Evolutionary conservation across 2,888 invertebrate species (phyloP), one percentile per base, ranked within the genome.

Genomic region (Synanthedon formicaeformis): DNA sequence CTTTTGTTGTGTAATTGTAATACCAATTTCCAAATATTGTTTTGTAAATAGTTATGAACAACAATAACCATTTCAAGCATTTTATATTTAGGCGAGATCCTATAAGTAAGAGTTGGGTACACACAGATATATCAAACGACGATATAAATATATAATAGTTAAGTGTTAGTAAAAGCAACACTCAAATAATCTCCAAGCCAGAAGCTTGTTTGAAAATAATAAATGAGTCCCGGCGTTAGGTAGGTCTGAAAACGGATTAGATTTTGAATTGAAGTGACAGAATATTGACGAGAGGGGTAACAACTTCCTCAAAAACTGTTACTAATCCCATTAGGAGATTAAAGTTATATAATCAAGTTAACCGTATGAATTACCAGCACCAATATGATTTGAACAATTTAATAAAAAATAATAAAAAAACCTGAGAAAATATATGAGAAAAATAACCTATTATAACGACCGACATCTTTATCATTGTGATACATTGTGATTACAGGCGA

Each of bases 231-330:
- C 56, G 57, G 56, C 61, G 59, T 41, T 58, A 64, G 63, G 65
- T 60, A 63, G 62, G 54, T 58, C 54, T 53, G 56, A 58, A 52
- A 52, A 56, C 56, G 60, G 65, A 71, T 72, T 69, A 63, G 66
- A 66, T 69, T 71, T 66, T 66, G 65, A 69, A 72, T 69, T 66
- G 65, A 61, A 66, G 66, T 67, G 73, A 68, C 72, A 72, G 67
- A 52, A 62, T 72, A 74, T 73, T 73, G 67, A 67, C 70, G 62
- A 63, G 63, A 63, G 62, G 64, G 68, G 66, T 63, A 56, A 52
- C 4, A 49, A 49, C 23, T 12, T 13, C 6, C 23, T 18, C 16
- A 18, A 49, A 16, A 53, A 54, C 48, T 53, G 55, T 54, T 58
- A 54, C 53, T 48, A 56, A 52, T 34, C 14, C 10, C 18, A 12